A percentile compares a stretch with the other conserved stretches of the same genome.
phyloP scores from a whole-genome alignment of 2,888 invertebrate species.

The Caenorhabditis macrosperma region DNA sequence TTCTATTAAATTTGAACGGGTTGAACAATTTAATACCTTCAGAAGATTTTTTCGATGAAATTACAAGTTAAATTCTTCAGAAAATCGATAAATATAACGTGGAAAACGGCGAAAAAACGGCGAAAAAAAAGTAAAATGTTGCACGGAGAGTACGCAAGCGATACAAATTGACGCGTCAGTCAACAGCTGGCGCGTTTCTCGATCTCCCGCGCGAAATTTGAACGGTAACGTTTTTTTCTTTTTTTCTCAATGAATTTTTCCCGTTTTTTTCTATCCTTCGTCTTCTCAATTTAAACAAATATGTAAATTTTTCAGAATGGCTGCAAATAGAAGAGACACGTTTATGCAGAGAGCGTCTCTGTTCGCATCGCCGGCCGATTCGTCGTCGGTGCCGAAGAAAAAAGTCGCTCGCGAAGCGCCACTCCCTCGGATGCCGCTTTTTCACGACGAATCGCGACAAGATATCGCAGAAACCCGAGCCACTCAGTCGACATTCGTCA shows the following conservation, averaged over 20 bases:
- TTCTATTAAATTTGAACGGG: not conserved
- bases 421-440: not conserved
- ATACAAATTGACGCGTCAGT: slow-evolving; percentile 10
- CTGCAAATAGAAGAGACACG: not conserved
- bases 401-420: slow-evolving; percentile 16
- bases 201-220: slow-evolving; percentile 9
- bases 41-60: not conserved
- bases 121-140: slow-evolving; percentile 20
- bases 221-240: slow-evolving; percentile 2
- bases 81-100: slow-evolving; percentile 10
- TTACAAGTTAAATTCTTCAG: not conserved
- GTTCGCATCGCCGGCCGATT: slow-evolving; percentile 32
- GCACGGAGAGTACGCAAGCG: slow-evolving; percentile 22
- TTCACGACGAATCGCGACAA: not conserved
- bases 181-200: not conserved
- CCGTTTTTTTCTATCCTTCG: not conserved
- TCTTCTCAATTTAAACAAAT: no score
- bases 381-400: slow-evolving; percentile 28
- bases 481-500: not conserved
- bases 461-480: not conserved
- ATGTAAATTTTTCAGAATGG: slow-evolving; percentile 32
- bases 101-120: not conserved
- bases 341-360: slow-evolving; percentile 8
- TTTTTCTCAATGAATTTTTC: not conserved
- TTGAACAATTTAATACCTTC: not conserved